Evolutionary conservation across 2,888 invertebrate species (phyloP).

Genomic region (Lacanobia wlatinum): DNA sequence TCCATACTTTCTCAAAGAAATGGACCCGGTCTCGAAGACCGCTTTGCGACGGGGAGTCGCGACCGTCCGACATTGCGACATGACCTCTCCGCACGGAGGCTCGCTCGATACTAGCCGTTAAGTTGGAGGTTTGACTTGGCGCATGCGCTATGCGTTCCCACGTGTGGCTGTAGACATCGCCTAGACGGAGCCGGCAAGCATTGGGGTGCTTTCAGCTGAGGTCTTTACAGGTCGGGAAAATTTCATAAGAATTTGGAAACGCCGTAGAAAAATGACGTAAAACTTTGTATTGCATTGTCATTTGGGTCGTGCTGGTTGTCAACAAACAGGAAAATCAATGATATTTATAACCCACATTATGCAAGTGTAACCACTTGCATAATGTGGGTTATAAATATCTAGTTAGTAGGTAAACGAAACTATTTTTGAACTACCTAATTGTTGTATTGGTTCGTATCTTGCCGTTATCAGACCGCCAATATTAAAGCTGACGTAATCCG

Average conservation of each 20-base stretch:
- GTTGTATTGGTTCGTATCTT: slow-evolving; percentile 37
- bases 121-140: slow-evolving; percentile 72
- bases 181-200: slow-evolving; percentile 76
- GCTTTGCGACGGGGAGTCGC: slow-evolving; percentile 89
- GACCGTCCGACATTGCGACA: slow-evolving; percentile 89
- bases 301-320: not conserved
- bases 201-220: slow-evolving; percentile 62
- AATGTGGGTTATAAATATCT: slow-evolving; percentile 32
- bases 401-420: slow-evolving; percentile 19
- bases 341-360: too few species aligned
- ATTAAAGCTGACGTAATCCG: slow-evolving; percentile 61
- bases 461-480: slow-evolving; percentile 62
- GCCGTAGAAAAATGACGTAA: slow-evolving; percentile 14
- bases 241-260: slow-evolving; percentile 21
- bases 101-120: slow-evolving; percentile 87
- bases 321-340: slow-evolving; percentile 45
- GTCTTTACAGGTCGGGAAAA: slow-evolving; percentile 44
- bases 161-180: slow-evolving; percentile 81
- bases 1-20: slow-evolving; percentile 95
- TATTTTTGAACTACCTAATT: slow-evolving; percentile 8
- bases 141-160: slow-evolving; percentile 80
- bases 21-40: slow-evolving; percentile 93
- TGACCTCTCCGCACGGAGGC: slow-evolving; percentile 87
- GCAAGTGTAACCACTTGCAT: too few species aligned
- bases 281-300: not conserved